Conservation (phyloP, 2,113 vertebrate genomes). For the Forbesichthys papilliferus region DNA sequence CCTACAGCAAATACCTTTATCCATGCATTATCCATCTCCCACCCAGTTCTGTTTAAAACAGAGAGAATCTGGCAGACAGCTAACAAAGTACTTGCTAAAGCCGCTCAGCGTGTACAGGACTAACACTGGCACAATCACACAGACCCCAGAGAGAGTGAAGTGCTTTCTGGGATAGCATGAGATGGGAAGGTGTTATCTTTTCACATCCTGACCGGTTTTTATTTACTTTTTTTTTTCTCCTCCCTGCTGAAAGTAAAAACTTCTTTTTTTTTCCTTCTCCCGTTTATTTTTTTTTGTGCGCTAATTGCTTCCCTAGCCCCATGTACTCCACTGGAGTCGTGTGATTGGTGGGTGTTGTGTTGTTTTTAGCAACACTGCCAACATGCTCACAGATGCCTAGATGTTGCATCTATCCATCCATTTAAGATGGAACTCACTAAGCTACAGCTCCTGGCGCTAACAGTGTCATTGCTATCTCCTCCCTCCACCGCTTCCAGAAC, state of each 20-base stretch:
- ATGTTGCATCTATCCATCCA: background rate
- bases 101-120: conserved; percentile 27
- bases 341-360: conserved; percentile 24
- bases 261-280: background rate
- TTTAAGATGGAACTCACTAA: background rate
- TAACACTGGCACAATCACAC: conserved; percentile 32
- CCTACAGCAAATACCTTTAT: conserved; percentile 28
- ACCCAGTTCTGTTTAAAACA: conserved; percentile 29
- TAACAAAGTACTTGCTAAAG: conserved; percentile 51
- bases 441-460: conserved; percentile 12
- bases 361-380: conserved; percentile 5
- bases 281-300: conserved; percentile 1
- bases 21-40: conserved; percentile 43
- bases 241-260: conserved; percentile 23
- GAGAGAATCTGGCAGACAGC: conserved; percentile 30
- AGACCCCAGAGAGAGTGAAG: conserved; percentile 31
- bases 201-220: conserved; percentile 15
- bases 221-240: conserved; percentile 3
- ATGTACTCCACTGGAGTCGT: conserved; percentile 31
- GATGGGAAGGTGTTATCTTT: conserved; percentile 29
- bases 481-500: background rate
- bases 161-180: conserved; percentile 31
- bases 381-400: conserved; percentile 5
- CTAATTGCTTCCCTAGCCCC: conserved; percentile 38
- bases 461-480: background rate